Percentiles rank a stretch among this genome's conserved stretches.
phyloP scores from a whole-genome alignment of 2,888 invertebrate species.

The Lochmaea crataegi region DNA sequence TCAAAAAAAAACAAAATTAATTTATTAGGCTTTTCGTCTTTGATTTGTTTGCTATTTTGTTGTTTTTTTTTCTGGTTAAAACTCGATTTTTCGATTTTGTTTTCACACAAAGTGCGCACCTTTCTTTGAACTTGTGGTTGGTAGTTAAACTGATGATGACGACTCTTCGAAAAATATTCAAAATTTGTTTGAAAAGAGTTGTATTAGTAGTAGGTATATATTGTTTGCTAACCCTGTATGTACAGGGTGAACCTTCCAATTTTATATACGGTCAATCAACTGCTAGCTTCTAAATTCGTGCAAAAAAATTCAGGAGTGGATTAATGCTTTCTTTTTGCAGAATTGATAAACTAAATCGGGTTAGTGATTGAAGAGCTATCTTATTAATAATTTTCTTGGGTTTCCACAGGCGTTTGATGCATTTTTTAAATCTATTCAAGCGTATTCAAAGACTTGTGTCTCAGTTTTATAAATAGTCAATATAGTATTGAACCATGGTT shows the following conservation, averaged over 20 bases:
- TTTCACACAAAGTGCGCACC: no score
- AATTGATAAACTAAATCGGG: neutral
- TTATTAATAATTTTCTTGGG: slow-evolving; percentile 2
- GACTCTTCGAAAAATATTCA: neutral
- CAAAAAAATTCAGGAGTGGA: no score
- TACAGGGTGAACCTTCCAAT: no score
- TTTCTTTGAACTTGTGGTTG: no score
- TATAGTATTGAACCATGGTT: slow-evolving; percentile 9
- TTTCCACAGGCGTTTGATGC: slow-evolving; percentile 9
- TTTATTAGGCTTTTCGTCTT: neutral
- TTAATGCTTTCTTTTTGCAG: no score
- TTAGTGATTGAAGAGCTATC: neutral
- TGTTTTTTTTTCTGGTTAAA: neutral
- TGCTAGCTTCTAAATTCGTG: no score
- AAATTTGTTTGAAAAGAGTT: neutral
- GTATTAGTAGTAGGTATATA: neutral
- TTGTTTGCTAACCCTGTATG: neutral
- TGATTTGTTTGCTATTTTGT: neutral
- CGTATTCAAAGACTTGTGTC: neutral
- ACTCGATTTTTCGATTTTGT: neutral
- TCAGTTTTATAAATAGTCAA: slow-evolving; percentile 4
- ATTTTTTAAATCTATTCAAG: slow-evolving; percentile 13
- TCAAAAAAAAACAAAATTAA: neutral
- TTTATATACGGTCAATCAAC: no score
- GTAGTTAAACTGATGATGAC: no score